phyloP scores from a whole-genome alignment of 2,797 vertebrate species.

The Pipistrellus pipistrellus region DNA sequence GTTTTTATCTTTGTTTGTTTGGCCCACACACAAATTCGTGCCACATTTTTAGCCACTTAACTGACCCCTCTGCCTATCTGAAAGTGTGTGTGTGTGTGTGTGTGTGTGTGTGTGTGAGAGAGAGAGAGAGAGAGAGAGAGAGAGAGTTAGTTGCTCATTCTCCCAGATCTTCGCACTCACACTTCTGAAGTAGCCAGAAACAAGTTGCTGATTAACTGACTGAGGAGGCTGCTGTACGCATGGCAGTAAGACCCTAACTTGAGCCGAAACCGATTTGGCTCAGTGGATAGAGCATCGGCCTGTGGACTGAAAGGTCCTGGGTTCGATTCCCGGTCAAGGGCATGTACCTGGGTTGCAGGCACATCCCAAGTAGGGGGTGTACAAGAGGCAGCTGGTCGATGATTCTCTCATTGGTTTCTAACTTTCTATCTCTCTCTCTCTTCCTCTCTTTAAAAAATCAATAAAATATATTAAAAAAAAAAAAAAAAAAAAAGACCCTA shows the following conservation, averaged over 20 bases:
- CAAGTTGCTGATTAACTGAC: constrained; percentile 58
- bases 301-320: no score
- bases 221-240: neutral
- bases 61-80: neutral
- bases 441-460: no score
- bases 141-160: neutral
- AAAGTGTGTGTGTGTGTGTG: neutral
- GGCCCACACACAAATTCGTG: neutral
- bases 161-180: neutral
- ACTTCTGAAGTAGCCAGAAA: constrained; percentile 44
- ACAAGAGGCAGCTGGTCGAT: no score
- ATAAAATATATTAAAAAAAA: no score
- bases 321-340: no score
- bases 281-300: no score
- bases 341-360: no score
- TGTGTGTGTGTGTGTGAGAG: neutral
- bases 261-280: no score
- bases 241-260: neutral
- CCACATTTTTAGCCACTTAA: constrained; percentile 36
- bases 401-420: no score
- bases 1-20: neutral
- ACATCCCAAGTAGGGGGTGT: no score
- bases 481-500: no score
- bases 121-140: neutral
- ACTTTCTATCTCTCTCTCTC: no score